Evolutionary conservation across 1,140 invertebrate species (phyloP).

Genomic region (Limonius californicus): DNA sequence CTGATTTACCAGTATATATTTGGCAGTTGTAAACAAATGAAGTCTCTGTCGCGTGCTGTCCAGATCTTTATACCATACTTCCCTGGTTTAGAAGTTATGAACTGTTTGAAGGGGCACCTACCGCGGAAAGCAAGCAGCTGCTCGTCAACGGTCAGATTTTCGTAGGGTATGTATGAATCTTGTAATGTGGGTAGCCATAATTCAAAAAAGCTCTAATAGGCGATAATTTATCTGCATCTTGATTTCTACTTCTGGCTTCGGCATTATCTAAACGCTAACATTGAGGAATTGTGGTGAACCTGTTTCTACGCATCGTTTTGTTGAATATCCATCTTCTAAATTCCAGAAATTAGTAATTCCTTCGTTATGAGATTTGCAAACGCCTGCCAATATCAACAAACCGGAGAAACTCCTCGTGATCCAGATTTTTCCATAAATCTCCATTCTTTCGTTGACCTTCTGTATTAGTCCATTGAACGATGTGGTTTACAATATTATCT

Average conservation of each 20-base stretch:
- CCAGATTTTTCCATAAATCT: conserved; percentile 16
- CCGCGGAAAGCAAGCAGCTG: not conserved
- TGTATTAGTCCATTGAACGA: conserved; percentile 14
- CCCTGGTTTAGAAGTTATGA: not conserved
- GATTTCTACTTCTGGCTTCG: too few species aligned
- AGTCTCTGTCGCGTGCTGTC: not conserved
- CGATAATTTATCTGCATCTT: too few species aligned
- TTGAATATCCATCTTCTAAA: too few species aligned
- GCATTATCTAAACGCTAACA: too few species aligned
- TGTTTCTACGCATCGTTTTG: conserved; percentile 6
- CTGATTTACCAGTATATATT: conserved; percentile 5
- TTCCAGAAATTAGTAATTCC: too few species aligned
- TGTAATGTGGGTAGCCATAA: not conserved
- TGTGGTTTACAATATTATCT: conserved; percentile 12
- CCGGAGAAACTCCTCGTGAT: conserved; percentile 4
- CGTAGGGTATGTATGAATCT: not conserved
- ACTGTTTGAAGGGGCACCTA: too few species aligned
- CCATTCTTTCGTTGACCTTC: conserved; percentile 4
- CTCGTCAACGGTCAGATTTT: not conserved
- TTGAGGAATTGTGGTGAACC: too few species aligned
- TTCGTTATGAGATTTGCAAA: too few species aligned
- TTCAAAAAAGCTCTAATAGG: too few species aligned
- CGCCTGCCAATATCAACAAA: conserved; percentile 16
- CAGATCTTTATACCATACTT: not conserved
- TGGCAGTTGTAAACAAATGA: conserved; percentile 4